phyloP scores from a whole-genome alignment of 2,888 invertebrate genomes.

The Drosophila nr. perissopoda region DNA sequence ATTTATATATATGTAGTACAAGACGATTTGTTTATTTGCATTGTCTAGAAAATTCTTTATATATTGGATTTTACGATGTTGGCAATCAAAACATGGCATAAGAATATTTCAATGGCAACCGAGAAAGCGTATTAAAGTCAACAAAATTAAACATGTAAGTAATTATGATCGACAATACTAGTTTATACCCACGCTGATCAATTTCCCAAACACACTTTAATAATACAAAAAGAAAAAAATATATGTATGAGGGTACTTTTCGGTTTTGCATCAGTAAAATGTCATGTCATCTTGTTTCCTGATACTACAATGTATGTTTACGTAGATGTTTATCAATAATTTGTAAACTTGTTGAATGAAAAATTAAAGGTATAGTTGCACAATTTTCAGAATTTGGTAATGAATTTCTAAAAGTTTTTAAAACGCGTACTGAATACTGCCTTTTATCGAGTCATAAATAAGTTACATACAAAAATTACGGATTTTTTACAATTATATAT shows the following conservation, averaged over 20 bases:
- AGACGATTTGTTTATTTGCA: constrained; percentile 13
- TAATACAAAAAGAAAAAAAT: neutral
- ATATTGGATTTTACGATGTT: constrained; percentile 3
- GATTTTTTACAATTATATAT: neutral
- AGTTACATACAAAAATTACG: neutral
- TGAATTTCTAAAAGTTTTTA: neutral
- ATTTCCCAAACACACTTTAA: neutral
- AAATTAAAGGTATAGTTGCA: neutral
- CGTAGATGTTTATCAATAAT: neutral
- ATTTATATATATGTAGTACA: neutral
- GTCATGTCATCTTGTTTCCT: neutral
- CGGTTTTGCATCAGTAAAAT: neutral
- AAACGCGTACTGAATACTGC: neutral
- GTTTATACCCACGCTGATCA: neutral
- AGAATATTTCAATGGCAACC: constrained; percentile 10
- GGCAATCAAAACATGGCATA: constrained; percentile 18
- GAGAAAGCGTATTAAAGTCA: neutral
- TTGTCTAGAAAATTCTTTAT: constrained; percentile 19
- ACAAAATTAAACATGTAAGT: neutral
- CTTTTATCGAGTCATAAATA: too few relatives aligned
- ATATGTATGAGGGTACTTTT: neutral
- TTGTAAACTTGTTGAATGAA: neutral
- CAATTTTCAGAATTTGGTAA: neutral
- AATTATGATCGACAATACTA: neutral
- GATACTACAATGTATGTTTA: neutral